phyloP scores from a whole-genome alignment of 2,113 vertebrate species.

The Motacilla tschutschensis region DNA sequence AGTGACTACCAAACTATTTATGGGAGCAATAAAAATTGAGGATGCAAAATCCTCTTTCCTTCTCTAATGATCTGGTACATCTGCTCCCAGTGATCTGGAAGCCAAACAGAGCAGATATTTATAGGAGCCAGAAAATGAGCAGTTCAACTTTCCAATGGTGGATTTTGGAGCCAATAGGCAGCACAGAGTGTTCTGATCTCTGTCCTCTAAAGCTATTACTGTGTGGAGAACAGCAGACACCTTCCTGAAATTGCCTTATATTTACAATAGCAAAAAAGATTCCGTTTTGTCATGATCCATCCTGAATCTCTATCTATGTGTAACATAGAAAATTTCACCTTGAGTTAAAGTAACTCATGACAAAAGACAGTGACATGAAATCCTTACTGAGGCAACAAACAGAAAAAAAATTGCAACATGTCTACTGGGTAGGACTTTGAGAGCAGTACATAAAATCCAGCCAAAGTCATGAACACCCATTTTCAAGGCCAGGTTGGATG shows the following conservation, averaged over 20 bases:
- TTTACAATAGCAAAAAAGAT: neutral
- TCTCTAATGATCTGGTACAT: neutral
- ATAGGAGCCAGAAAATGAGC: conserved; percentile 4
- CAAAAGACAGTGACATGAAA: neutral
- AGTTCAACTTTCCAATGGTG: neutral
- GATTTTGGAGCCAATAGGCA: neutral
- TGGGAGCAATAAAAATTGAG: neutral
- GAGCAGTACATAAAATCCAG: too few relatives aligned
- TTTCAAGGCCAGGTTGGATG: neutral
- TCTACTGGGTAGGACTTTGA: neutral
- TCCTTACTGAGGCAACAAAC: neutral
- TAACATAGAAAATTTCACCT: neutral
- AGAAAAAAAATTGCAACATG: neutral
- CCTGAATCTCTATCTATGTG: neutral
- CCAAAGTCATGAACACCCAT: neutral
- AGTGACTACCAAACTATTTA: neutral
- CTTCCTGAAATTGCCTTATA: neutral
- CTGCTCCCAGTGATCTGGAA: neutral
- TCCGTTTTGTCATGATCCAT: neutral
- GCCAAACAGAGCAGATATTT: conserved; percentile 22
- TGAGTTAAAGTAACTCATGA: neutral
- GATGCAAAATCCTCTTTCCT: conserved; percentile 9
- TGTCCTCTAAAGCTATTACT: neutral
- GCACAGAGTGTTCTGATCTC: neutral
- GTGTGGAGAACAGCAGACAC: neutral